Evolutionary conservation across 2,888 invertebrate genomes (phyloP), one percentile per base, ranked within the genome.

Genomic region (Barypeithes pellucidus): DNA sequence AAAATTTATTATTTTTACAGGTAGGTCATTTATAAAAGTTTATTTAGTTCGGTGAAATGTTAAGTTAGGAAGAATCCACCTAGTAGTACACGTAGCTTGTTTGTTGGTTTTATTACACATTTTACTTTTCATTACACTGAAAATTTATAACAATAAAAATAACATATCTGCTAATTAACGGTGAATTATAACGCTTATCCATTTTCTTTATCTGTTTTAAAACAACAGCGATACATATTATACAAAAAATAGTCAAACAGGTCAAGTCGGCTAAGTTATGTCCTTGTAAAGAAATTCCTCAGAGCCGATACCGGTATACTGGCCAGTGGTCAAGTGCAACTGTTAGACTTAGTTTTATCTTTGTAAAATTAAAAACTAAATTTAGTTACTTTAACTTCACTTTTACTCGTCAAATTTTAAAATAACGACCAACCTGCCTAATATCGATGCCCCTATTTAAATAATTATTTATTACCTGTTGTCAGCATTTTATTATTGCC

Each of bases 231-330:
- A 22, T 14, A 43, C 9, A 45, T 45, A 62, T 20, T 0, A 62
- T n/a, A n/a, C n/a, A 45, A 45, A 62, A 69, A 47, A 52, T 36
- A 14, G 43, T 62, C 54, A 70, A 70, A 43, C 62, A 70, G 72
- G 66, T 66, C 66, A 72, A 72, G 66, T 72, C 50, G 47, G 41
- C 71, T 67, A 66, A 66, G 9, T 67, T 67, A 72, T 72, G 72
- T 72, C 72, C 72, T 72, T 72, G 72, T 67, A 63, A 45, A 72
- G 72, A 72, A 67, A 72, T 72, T 72, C 72, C 62, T 72, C 24
- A 9, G 29, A 67, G 16, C 61, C 52, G 63, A 72, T 72, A 72
- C 72, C 72, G 72, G 72, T 43, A 43, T 43, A 36, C 59, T 52
- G 57, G 72, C 36, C 60, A 61, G 45, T 63, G 67, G 72, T 72